Evolutionary conservation across 2,888 invertebrate genomes (phyloP).

Genomic region (Napeogenes inachia): DNA sequence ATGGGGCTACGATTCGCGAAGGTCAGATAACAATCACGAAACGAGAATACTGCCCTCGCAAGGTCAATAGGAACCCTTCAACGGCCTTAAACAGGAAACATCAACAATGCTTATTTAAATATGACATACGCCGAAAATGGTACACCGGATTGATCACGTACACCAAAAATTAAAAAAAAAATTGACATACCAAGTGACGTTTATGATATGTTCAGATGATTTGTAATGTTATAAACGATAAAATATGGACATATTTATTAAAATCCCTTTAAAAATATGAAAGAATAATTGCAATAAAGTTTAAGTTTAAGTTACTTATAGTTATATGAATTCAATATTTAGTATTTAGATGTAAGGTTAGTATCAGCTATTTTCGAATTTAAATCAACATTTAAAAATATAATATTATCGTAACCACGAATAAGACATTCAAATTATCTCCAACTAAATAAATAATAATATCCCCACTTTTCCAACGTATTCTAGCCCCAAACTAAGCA

Average conservation of each 20-base stretch:
- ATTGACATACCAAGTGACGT: too few species aligned
- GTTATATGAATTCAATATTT: too few species aligned
- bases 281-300: neutral
- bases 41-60: slow-evolving; percentile 32
- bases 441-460: too few species aligned
- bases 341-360: neutral
- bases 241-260: too few species aligned
- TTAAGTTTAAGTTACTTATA: too few species aligned
- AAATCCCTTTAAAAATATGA: too few species aligned
- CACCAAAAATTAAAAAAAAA: slow-evolving; percentile 3
- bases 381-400: neutral
- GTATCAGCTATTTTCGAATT: neutral
- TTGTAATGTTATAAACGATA: too few species aligned
- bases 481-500: too few species aligned
- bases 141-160: slow-evolving; percentile 10
- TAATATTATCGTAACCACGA: too few species aligned
- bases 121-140: slow-evolving; percentile 9
- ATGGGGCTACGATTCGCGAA: slow-evolving; percentile 28
- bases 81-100: slow-evolving; percentile 22
- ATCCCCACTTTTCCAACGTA: too few species aligned
- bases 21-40: slow-evolving; percentile 34
- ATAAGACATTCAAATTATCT: too few species aligned
- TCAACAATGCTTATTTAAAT: slow-evolving; percentile 13
- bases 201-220: too few species aligned
- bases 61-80: slow-evolving; percentile 33